Base-by-base conservation (phyloP, 1,140 invertebrate genomes). In the Drosophila bocqueti region DNA sequence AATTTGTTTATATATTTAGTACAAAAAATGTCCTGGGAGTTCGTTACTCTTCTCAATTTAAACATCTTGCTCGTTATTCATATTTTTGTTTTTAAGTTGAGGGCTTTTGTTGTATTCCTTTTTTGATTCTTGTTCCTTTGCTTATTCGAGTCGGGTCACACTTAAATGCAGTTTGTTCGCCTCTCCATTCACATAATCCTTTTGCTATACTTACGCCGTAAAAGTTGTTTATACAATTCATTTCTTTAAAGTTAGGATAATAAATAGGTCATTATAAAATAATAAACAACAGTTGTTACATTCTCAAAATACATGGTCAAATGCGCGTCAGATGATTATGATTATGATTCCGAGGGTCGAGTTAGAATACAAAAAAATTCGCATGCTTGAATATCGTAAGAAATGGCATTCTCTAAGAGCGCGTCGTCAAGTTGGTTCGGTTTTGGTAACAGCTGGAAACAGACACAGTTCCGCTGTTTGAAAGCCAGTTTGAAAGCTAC, bases 221-320 rank as follows among this genome's bases (percentile, higher is more conserved):
- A 91, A 80, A 66, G 64, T 91, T 83, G 77, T 91, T 83, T 83
- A 83, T 75, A 87, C 89, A 83, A 81, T 83, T 71, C 68, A 61
- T 64, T 83, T 68, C 49, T 62, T 81, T 91, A 86, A 76, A 81
- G 76, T 81, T 91, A 91, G 77, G 83, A 83, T 91, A 91, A 91
- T 91, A 91, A 91, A 91, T 91, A 91, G 78, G 79, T 83, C 64
- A 90, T 67, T 83, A 91, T 83, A 75, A 85, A 90, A 81, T 90
- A 89, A 89, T 73, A 90, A 89, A 85, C 85, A 89, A 89, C 85
- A 89, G 72, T 87, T 83, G 65, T 71, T 87, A 87, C 46, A 81
- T 66, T 90, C 83, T 80, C 60, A 80, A 79, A 63, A 71, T 62
- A 83, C 50, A 83, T 65, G 52, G 79, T 77, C 73, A 81, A 66